Base-by-base conservation (phyloP, 2,888 invertebrate species). In the Mimas tiliae region DNA sequence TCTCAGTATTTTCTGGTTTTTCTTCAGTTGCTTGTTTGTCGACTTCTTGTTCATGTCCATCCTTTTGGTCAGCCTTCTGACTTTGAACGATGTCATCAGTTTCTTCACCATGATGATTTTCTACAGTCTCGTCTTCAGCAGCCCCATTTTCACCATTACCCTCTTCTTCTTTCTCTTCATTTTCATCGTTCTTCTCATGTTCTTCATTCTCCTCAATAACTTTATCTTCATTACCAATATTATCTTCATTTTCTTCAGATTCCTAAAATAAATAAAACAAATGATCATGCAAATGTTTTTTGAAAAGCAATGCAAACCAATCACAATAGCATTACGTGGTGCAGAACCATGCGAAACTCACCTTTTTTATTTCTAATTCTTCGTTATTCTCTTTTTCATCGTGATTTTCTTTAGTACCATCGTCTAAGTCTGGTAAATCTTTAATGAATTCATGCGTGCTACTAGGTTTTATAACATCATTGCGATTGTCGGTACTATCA, bases 241-340 rank as follows among this genome's bases (percentile, higher is more conserved):
- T 68, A 65, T 69, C 71, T 64, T 74, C 65, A 62, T 64, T 51
- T 7, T 51, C 77, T 72, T 84, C 81, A 68, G 85, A 74, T 74
- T 82, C 90, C 91, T 92, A 91, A 88, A 91, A 92, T 83, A 68
- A 75, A 89, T 73, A 88, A 86, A 85, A 81, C 82, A 80, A 87
- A 84, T 79, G 70, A 82, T 89, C 91, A 91, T 91, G 91, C 91
- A 90, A 81, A 89, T 87, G 88, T 86, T 85, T 80, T 78, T 76
- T 71, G 82, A 87, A 75, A 92, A 93, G 93, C 93, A 79, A 81
- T 76, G 93, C 93, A 91, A 93, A 88, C 79, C 71, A 91, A 89
- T 73, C 64, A 69, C 81, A 85, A 86, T 65, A 71, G 75, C 81
- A 82, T 84, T 81, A 81, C 79, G 73, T 81, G 76, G 77, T 71